Evolutionary conservation across 1,140 invertebrate genomes (phyloP), one percentile per base, ranked within the genome.

Genomic region (Bombus pyrosoma): DNA sequence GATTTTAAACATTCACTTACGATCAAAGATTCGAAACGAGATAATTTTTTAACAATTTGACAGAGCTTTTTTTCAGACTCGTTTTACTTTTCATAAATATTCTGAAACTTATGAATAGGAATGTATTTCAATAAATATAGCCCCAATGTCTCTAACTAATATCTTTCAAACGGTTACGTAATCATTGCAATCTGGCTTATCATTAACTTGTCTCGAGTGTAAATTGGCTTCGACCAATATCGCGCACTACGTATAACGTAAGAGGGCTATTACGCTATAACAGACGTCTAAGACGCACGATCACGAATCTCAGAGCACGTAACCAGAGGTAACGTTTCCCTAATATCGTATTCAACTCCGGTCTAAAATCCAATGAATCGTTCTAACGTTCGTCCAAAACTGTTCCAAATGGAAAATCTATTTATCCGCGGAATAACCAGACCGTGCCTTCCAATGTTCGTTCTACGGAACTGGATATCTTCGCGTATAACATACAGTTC

Each of bases 281-380:
- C 69, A 86, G 41, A 37, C 72, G 69, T 69, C 83, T 86, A 88
- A 90, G 85, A 91, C 88, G 74, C 68, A 68, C 78, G 90, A 91
- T 91, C 87, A 89, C 74, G 87, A 85, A 87, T 86, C 41, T 66
- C 81, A 71, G 59, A 82, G 69, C 86, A 81, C 64, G 81, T 71
- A 32, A 72, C 86, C 76, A 81, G 86, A 80, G 78, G 32, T 87
- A 87, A 85, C 83, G 75, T 79, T 73, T 83, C 75, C 71, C 92
- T 91, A 93, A 93, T 92, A 91, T 81, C 89, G 85, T 90, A 92
- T 92, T 93, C 91, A 89, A 78, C 86, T 89, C 75, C 89, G 90
- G 90, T 87, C 81, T 89, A 88, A 90, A 32, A 8, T 18, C 15
- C 32, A 66, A 18, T 66, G 5, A 66, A 66, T 32, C 82, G 85